These are phyloP conservation scores for Saturnia japonica DNA, from an alignment of 2,888 invertebrate genomes.

Conservation along the genomic window DNA sequence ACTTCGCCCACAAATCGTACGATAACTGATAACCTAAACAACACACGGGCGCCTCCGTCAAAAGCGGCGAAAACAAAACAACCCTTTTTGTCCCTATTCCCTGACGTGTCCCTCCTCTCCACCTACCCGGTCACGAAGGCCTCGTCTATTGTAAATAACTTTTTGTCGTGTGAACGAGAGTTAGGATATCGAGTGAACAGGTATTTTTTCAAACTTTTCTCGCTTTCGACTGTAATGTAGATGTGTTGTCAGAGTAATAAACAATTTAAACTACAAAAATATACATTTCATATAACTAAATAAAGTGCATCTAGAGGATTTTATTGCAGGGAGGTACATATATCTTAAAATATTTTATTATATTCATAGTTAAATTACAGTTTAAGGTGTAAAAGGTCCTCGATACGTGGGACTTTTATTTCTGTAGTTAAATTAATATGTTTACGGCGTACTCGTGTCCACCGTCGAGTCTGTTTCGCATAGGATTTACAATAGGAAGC, in stretches of 20 bases:
- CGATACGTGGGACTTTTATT: constrained; percentile 62
- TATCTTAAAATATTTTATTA: constrained; percentile 76
- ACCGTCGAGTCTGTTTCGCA: constrained; percentile 50
- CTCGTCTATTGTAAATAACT: constrained; percentile 79
- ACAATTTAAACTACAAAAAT: constrained; percentile 76
- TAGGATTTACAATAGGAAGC: constrained; percentile 57
- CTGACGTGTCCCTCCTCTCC: constrained; percentile 37
- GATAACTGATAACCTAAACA: constrained; percentile 18
- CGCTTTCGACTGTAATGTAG: constrained; percentile 82
- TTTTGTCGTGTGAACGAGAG: constrained; percentile 81
- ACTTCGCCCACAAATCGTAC: constrained; percentile 46
- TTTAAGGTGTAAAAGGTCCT: constrained; percentile 71
- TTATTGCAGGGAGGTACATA: constrained; percentile 76
- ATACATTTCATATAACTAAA: constrained; percentile 78
- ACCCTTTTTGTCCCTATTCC: constrained; percentile 36
- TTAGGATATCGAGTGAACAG: constrained; percentile 79
- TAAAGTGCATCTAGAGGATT: constrained; percentile 77
- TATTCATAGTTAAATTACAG: constrained; percentile 77
- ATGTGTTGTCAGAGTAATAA: constrained; percentile 80
- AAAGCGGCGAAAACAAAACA: constrained; percentile 56
- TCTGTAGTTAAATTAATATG: constrained; percentile 57
- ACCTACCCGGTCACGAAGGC: constrained; percentile 46
- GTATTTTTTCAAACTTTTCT: constrained; percentile 82
- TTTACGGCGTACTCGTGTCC: constrained; percentile 31
- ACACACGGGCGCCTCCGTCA: constrained; percentile 57